Evolutionary conservation across 2,113 vertebrate species (phyloP), one percentile per base, ranked within the genome.

Genomic region (Tautogolabrus adspersus): DNA sequence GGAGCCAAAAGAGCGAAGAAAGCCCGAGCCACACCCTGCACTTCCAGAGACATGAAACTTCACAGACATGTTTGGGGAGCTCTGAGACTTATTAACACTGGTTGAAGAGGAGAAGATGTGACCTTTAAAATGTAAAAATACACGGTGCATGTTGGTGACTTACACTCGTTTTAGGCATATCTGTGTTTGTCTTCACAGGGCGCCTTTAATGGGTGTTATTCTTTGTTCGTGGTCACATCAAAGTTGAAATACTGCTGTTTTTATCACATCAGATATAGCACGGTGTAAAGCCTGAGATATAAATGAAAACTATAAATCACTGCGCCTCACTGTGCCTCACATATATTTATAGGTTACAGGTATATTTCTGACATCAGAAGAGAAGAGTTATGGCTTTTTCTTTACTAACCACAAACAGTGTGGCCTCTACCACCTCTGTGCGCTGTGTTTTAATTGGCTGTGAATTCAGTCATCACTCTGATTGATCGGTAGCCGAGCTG

Each of bases 401-500:
- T 46, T 37, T 68, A 6, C 57, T 56, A 73, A 65, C 37, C 79
- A 19, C 16, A 57, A 64, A 38, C 44, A 18, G 47, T 55, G 66
- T 13, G 37, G 11, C 21, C 6, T 44, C 2, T 0, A 19, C 37
- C 26, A 44, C 38, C 51, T 37, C 0, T 0, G 1, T 10, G 72
- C 38, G 22, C 18, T 4, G 30, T 2, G 46, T 23, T 59, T 49
- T 70, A 61, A 72, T 55, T 60, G 34, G 12, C 42, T 44, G 6
- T 21, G 23, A 30, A 59, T 56, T 23, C 9, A 2, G 54, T 51
- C 63, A 78, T 77, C 70, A 15, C 42, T 56, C 54, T 85, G 84
- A 89, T 60, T 83, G 84, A 90, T 91, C 79, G 47, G 72, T 47
- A 26, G 62, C 22, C 13, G 59, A 49, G 66, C 60, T 7, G 52